Base-by-base conservation (phyloP, 2,113 vertebrate genomes). In the Cisticola juncidis region DNA sequence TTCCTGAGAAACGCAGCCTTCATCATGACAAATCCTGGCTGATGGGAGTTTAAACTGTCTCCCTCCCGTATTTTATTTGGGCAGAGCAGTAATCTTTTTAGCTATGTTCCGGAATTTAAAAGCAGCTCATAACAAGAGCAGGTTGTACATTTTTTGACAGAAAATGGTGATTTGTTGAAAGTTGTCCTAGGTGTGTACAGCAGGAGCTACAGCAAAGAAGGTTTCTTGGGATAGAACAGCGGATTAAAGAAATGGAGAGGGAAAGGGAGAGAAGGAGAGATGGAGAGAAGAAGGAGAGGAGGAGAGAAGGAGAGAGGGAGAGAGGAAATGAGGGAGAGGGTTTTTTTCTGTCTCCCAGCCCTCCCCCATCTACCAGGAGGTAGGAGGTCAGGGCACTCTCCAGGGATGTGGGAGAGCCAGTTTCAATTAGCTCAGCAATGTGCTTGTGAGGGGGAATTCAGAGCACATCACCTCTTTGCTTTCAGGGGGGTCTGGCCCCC, bases 11-110 rank as follows among this genome's bases (percentile, higher is more conserved):
- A 92, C 1, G 2, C 95, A 96, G 86, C 68, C 60, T 70, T 96
- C 92, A 94, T 86, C 14, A 2, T 94, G 95, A 97, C 95, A 94
- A 96, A 88, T 80, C 85, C 92, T 94, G 90, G 81, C 81, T 93
- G 74, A 61, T 86, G 91, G 66, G 79, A 95, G 58, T 95, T 92
- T 87, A 94, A 97, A 92, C 60, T 76, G 81, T 94, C 86, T 96
- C 89, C 26, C 61, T 42, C 38, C 61, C 42, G 40, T 31, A 50
- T 93, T 95, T 89, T 88, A 86, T 87, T 93, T 87, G 92, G 93
- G 86, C 82, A 88, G 82, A 93, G 53, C 36, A 78, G 50, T 33
- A 93, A 92, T 90, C 86, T 71, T 94, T 97, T 92, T 77, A 87
- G 81, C 78, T 62, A 38, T 51, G 82, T 12, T 5, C 44, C 69